Conservation (phyloP, 2,113 vertebrate genomes). For the Oryzias javanicus region DNA sequence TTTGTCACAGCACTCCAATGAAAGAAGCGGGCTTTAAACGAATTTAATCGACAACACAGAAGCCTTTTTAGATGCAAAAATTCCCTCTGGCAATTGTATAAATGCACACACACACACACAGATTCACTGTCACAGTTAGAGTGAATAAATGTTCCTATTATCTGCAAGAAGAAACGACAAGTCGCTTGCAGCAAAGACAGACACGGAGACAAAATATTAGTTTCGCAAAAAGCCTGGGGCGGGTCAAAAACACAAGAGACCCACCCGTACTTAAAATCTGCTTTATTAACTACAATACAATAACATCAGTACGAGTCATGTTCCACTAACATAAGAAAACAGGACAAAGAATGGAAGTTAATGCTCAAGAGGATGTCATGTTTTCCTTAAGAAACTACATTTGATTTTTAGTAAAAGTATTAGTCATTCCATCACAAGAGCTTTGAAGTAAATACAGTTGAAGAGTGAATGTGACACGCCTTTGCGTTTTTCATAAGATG, state of each 20-base stretch:
- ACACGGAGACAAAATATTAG: constrained; percentile 51
- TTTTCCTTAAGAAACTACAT: no score
- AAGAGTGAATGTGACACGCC: no score
- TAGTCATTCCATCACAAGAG: no score
- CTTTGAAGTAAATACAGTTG: no score
- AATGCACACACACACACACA: constrained; percentile 8
- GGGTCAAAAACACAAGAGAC: constrained; percentile 24
- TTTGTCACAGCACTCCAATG: constrained; percentile 27
- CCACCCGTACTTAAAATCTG: constrained; percentile 26
- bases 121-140: constrained; percentile 39
- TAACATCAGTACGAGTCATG: constrained; percentile 2
- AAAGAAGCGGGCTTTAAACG: constrained; percentile 25
- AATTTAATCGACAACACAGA: constrained; percentile 16
- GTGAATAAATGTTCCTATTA: constrained; percentile 59
- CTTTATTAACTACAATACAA: constrained; percentile 36
- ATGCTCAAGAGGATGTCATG: no score
- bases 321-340: neutral
- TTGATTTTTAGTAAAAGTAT: no score
- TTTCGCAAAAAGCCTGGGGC: constrained; percentile 36
- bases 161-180: constrained; percentile 43
- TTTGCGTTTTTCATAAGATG: no score
- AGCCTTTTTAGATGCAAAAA: constrained; percentile 35
- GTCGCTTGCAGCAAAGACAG: constrained; percentile 52
- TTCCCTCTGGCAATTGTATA: constrained; percentile 16
- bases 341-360: no score